phyloP scores from a whole-genome alignment of 2,113 vertebrate genomes.

The Ciconia stormi region DNA sequence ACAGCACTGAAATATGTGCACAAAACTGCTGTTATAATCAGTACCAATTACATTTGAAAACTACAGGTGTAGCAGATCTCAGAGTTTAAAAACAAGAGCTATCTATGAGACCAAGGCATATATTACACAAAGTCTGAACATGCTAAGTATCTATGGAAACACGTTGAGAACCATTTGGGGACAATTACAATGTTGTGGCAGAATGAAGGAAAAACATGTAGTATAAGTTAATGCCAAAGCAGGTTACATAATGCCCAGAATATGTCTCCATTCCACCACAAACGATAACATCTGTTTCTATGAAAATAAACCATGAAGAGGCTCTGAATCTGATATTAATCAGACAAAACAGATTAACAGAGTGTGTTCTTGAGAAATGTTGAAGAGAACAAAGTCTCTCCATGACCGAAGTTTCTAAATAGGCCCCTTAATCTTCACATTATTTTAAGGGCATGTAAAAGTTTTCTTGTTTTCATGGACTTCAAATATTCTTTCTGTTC shows the following conservation, averaged over 20 bases:
- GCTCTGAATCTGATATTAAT: constrained; percentile 28
- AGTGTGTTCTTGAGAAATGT: background rate
- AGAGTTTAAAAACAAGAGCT: background rate
- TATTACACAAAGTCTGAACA: background rate
- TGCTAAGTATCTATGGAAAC: background rate
- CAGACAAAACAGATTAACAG: constrained; percentile 15
- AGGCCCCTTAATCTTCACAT: background rate
- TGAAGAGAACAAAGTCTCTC: background rate
- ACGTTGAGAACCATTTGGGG: background rate
- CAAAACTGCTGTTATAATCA: background rate
- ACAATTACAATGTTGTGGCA: constrained; percentile 20
- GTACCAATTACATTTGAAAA: background rate
- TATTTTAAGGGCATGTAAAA: background rate
- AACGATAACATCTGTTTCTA: constrained; percentile 62
- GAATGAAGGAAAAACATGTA: constrained; percentile 35
- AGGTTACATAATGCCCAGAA: constrained; percentile 44
- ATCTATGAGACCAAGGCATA: background rate
- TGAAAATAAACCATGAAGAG: constrained; percentile 6
- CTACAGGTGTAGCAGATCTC: background rate
- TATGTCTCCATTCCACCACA: constrained; percentile 37
- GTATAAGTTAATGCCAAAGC: constrained; percentile 26
- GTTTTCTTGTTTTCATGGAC: background rate
- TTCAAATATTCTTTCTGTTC: background rate
- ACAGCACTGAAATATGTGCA: background rate
- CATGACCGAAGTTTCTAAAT: background rate